phyloP scores from a whole-genome alignment of 2,888 invertebrate genomes.

The Saturnia pavonia region DNA sequence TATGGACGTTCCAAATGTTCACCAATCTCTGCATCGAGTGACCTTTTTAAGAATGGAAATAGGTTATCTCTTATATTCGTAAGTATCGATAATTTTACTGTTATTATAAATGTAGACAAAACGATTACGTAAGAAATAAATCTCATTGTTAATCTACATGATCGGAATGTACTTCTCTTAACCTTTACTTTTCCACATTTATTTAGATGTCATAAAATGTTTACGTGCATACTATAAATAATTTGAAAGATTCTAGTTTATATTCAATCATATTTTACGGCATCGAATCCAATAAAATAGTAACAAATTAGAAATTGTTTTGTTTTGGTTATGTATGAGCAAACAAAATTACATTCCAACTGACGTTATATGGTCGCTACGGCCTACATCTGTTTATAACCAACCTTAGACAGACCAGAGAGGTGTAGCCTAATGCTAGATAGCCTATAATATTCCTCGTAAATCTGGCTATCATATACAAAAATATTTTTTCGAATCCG shows the following conservation, averaged over 20 bases:
- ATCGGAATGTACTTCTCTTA: background rate
- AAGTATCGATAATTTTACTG: conserved; percentile 28
- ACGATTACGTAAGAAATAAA: conserved; percentile 24
- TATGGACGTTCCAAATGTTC: background rate
- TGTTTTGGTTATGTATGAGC: too few relatives aligned
- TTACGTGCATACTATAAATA: background rate
- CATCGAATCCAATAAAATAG: background rate
- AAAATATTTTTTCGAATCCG: too few relatives aligned
- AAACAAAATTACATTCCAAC: too few relatives aligned
- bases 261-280: conserved; percentile 7
- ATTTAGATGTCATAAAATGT: background rate
- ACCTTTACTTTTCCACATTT: background rate
- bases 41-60: conserved; percentile 27
- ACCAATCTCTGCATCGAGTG: conserved; percentile 9
- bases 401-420: too few relatives aligned
- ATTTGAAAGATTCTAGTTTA: background rate
- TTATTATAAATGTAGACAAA: conserved; percentile 3
- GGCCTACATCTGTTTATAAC: too few relatives aligned
- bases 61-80: conserved; percentile 34
- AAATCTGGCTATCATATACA: too few relatives aligned
- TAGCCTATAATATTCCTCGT: too few relatives aligned
- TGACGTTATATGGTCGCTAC: too few relatives aligned
- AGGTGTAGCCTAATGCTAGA: too few relatives aligned
- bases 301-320: background rate
- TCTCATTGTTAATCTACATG: conserved; percentile 33